Base-by-base conservation (phyloP, 2,888 invertebrate species). In the Caenorhabditis wallacei region DNA sequence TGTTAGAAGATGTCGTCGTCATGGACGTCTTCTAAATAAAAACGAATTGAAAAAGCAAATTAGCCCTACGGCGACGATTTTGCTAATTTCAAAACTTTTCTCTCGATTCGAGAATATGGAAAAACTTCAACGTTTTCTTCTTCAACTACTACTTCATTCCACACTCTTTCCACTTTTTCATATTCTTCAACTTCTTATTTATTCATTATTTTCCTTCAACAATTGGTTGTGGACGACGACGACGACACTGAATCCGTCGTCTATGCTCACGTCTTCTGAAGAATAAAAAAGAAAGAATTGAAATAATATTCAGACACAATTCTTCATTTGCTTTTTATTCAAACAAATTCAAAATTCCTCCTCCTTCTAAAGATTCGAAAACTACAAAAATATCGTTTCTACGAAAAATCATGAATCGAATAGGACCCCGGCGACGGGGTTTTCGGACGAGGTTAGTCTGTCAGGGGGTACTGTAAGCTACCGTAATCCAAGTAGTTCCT, bases 341-440 rank as follows among this genome's bases (percentile, higher is more conserved):
- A 22, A 43, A 40, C 48, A 56, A 59, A 43, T 72, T 80, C 72
- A 80, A 80, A 72, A 80, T 80, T 80, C 80, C 66, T 57, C 66
- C 66, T 40, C 53, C 66, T 40, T 40, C 40, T 7, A 59, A 69
- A 69, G 69, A 78, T 46, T 69, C 69, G 35, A 78, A 78, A 69
- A n/a, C 69, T 18, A 61, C 70, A 30, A 82, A 82, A 76, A 76
- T 82, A 66, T 71, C 79, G 35, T 48, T 79, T 61, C 56, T 83
- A 46, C 63, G 63, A 35, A 74, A 79, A 70, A 69, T 83, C 56
- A 84, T 84, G 84, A 80, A 84, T 76, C 84, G 84, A 40, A 79
- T 80, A 57, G 84, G 84, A 56, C 80, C 80, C 43, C 74, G 84
- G 13, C 53, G 84, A n/a, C 53, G 72, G 53, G 84, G 84, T 35